Base-by-base conservation (phyloP, 2,113 vertebrate species). In the Apaloderma vittatum region DNA sequence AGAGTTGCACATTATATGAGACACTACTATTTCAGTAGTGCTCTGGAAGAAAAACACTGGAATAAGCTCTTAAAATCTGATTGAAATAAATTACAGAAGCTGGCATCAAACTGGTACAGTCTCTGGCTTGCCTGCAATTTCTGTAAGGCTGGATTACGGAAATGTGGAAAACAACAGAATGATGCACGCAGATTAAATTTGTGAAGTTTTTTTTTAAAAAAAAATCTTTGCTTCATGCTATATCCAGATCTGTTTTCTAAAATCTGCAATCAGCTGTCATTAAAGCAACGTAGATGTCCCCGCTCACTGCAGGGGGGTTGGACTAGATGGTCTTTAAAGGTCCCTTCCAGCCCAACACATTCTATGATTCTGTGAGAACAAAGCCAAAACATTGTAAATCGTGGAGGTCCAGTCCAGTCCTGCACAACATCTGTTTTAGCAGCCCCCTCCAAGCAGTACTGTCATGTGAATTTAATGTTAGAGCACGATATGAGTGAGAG, bases 31-130 rank as follows among this genome's bases (percentile, higher is more conserved):
- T 93, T 74, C 57, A 75, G 78, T 86, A 91, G 40, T 63, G 51
- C 8, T 81, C 65, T 88, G 72, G 88, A 86, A 94, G 82, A 90
- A 40, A 84, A 94, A 90, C 57, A 62, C 19, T 80, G 63, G 34
- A 77, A 90, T 36, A 32, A 72, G 24, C 32, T 75, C 80, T 90
- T 89, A 67, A 88, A 95, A 81, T 81, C 45, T 84, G 65, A 96
- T 17, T 88, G 76, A 92, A 86, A 70, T 78, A 37, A 88, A 94
- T 92, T 58, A 81, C 34, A 71, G 63, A 80, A 78, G 45, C 34
- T 83, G 86, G 67, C n/a, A 67, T 80, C 40, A 48, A 88, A 83
- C 32, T 52, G n/a, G 66, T 86, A 73, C n/a, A 66, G 52, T 40
- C 46, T 75, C 66, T 74, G 78, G 15, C 59, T 82, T 80, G 36